phyloP scores from a whole-genome alignment of 2,113 vertebrate species.

The Corvus moneduloides region DNA sequence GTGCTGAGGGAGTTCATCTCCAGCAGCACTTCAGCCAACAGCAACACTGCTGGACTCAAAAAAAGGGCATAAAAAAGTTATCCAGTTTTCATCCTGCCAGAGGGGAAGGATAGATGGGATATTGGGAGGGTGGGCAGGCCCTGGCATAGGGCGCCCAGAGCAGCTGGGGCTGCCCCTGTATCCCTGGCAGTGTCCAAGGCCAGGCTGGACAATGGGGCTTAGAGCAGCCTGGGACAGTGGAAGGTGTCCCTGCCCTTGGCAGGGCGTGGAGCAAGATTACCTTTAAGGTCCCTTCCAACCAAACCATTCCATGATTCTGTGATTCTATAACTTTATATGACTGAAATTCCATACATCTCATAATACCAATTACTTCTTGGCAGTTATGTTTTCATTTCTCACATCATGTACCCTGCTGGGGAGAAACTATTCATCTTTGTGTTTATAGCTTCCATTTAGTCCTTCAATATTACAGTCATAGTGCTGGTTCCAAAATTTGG shows the following conservation, averaged over 20 bases:
- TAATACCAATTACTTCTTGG: neutral
- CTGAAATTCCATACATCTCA: neutral
- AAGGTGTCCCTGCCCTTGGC: neutral
- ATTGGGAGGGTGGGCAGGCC: neutral
- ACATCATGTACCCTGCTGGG: neutral
- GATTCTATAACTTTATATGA: neutral
- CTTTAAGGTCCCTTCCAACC: neutral
- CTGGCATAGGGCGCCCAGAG: neutral
- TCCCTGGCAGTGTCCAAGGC: neutral
- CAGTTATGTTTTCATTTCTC: neutral
- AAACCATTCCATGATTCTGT: neutral
- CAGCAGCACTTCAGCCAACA: neutral
- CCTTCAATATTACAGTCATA: neutral
- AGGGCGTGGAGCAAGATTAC: accelerated
- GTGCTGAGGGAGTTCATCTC: neutral
- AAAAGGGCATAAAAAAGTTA: neutral
- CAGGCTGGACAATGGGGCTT: neutral
- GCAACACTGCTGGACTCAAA: neutral
- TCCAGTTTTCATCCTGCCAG: neutral
- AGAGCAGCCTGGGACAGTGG: neutral
- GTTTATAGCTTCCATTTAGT: neutral
- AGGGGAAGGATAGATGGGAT: neutral
- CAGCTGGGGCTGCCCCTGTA: neutral
- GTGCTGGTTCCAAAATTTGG: neutral
- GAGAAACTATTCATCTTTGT: neutral